Conservation (phyloP, 1,140 invertebrate genomes). For the Magallana ariakensis region DNA sequence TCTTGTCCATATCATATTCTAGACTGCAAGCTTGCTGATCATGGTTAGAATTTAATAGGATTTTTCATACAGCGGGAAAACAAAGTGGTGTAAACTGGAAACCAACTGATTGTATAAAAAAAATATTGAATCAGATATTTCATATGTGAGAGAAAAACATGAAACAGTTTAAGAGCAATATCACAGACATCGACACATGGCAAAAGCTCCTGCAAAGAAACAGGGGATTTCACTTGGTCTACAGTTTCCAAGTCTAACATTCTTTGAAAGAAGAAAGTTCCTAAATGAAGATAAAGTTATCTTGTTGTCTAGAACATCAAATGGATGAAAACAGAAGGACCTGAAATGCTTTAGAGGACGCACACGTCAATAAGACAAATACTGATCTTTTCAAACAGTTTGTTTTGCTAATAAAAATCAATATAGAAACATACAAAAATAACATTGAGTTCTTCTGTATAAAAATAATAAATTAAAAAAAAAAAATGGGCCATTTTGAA, state of each 20-base stretch:
- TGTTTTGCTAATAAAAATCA: conserved; percentile 66
- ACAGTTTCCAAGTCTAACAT: not conserved
- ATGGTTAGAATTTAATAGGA: not conserved
- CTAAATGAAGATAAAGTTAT: not conserved
- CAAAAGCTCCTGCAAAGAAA: not conserved
- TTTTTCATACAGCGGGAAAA: not conserved
- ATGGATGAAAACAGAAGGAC: not conserved
- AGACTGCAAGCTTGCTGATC: not conserved
- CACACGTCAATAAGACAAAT: conserved; percentile 11
- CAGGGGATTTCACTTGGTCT: conserved; percentile 2
- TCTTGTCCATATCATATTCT: conserved; percentile 31
- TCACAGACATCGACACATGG: not conserved
- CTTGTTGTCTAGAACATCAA: conserved; percentile 24
- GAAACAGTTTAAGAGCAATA: not conserved
- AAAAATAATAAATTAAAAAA: conserved; percentile 77
- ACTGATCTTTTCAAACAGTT: conserved; percentile 12
- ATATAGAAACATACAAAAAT: conserved; percentile 57
- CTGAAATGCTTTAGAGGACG: not conserved
- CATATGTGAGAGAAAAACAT: not conserved
- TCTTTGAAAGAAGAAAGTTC: not conserved
- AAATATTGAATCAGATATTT: too few relatives aligned
- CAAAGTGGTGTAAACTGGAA: not conserved
- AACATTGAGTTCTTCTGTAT: conserved; percentile 66
- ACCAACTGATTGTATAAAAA: not conserved
- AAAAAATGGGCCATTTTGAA: conserved; percentile 63